Percentiles rank a stretch among this genome's conserved stretches.
Evolutionary conservation across 2,888 invertebrate genomes (phyloP).

Genomic region (Scrobipalpa costella): DNA sequence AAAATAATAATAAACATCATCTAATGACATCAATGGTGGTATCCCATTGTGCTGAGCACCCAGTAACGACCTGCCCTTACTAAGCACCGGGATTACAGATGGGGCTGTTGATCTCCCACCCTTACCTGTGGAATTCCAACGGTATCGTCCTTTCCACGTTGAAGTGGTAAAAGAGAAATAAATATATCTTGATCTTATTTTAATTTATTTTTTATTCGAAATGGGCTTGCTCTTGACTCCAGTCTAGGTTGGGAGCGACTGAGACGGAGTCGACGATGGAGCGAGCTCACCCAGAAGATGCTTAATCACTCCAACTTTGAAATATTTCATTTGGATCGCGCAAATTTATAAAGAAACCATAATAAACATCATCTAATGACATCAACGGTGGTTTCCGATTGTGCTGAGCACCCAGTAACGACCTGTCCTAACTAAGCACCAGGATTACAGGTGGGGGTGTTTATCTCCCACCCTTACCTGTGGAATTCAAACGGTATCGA

Average conservation of each 20-base stretch:
- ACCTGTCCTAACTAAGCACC: not conserved
- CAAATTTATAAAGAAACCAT: not conserved
- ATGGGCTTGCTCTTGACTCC: too few species aligned
- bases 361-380: not conserved
- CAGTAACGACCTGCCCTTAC: not conserved
- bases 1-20: not conserved
- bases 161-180: not conserved
- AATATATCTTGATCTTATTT: too few species aligned
- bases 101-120: conserved; percentile 2
- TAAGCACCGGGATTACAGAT: not conserved
- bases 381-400: not conserved
- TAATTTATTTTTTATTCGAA: too few species aligned
- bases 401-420: conserved; percentile 2
- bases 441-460: conserved; percentile 4
- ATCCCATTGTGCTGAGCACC: not conserved
- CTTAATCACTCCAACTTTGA: too few species aligned
- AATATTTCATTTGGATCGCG: not conserved
- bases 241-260: too few species aligned
- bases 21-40: not conserved
- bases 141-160: conserved; percentile 6
- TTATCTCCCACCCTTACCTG: conserved; percentile 5
- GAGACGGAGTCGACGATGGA: too few species aligned
- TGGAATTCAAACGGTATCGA: conserved; percentile 3
- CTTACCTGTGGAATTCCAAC: conserved; percentile 5
- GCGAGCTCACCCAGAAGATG: too few species aligned